Base-by-base conservation (phyloP, 2,113 vertebrate species). In the Actenoides hombroni region DNA sequence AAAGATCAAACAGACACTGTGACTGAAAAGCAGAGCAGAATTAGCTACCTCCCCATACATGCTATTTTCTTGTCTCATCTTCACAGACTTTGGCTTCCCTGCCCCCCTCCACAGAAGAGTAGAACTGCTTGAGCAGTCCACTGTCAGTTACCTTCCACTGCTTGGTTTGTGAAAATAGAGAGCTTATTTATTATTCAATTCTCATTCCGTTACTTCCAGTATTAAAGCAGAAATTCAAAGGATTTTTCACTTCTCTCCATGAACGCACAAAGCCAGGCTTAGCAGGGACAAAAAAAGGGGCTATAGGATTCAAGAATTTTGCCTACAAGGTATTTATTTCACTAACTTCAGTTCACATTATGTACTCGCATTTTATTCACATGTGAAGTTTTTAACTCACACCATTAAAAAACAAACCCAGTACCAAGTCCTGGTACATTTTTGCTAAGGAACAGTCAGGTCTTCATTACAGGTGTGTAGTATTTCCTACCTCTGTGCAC, bases 401-500 rank as follows among this genome's bases (percentile, higher is more conserved):
- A 40, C 5, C 33, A 44, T 16, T 24, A n/a, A 21, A 26, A 37
- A 37, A 40, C 15, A 60, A 53, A 59, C 3, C 11, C 88, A 77
- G 51, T 23, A 89, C 49, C 51, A 83, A 6, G 26, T 74, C 16
- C 79, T 60, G 28, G 40, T 1, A 5, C 2, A 1, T 4, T 26
- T 44, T 39, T 23, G 37, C 9, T 71, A 11, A 19, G 9, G 42
- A 65, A 23, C 60, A 91, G 53, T 23, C 60, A 69, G 35, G 31
- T 29, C 14, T 71, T 84, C 8, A 0, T 8, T 28, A 71, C 11
- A 15, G 0, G 1, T 2, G 11, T 19, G 37, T 10, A 33, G 28
- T 4, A 13, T 65, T 83, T 40, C 80, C 69, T 95, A 99, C 99
- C 99, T 99, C 99, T 42, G 98, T 96, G 92, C 99, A 99, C 97